Percentiles rank a stretch among this genome's conserved stretches.
phyloP scores from a whole-genome alignment of 2,113 vertebrate genomes.

The Corythoichthys intestinalis region DNA sequence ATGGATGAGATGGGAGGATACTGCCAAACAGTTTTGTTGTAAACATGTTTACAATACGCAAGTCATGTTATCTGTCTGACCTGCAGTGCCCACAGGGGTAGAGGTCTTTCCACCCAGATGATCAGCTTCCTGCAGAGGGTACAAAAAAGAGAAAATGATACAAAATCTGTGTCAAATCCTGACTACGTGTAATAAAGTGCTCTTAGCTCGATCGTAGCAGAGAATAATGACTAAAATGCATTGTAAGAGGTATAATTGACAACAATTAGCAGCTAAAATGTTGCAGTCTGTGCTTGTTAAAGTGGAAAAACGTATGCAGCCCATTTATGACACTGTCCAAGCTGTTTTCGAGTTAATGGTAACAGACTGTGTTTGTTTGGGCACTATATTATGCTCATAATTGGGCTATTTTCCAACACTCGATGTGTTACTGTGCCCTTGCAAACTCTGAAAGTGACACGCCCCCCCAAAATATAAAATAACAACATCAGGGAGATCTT shows the following conservation, averaged over 20 bases:
- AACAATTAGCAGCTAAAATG: constrained; percentile 1
- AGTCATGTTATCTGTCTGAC: constrained; percentile 57
- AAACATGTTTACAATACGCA: constrained; percentile 13
- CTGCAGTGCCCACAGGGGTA: constrained; percentile 80
- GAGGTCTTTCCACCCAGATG: constrained; percentile 81
- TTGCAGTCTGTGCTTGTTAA: background rate
- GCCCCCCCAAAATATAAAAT: background rate
- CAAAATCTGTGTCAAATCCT: background rate
- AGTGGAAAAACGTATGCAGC: background rate
- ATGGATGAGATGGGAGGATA: constrained; percentile 1
- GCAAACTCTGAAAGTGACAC: background rate
- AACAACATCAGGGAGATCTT: background rate
- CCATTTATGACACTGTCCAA: background rate
- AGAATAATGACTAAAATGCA: background rate
- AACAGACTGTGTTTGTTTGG: background rate
- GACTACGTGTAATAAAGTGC: no score
- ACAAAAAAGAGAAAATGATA: no score
- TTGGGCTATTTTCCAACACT: constrained; percentile 5
- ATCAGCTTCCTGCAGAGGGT: constrained; percentile 72
- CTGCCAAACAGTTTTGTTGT: background rate
- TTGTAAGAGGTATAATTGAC: background rate
- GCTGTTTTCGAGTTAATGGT: constrained; percentile 3
- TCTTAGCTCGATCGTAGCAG: background rate
- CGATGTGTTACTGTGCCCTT: background rate
- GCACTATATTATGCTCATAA: constrained; percentile 3